Evolutionary conservation across 1,140 invertebrate species (phyloP).

Genomic region (Hormaphis cornu): DNA sequence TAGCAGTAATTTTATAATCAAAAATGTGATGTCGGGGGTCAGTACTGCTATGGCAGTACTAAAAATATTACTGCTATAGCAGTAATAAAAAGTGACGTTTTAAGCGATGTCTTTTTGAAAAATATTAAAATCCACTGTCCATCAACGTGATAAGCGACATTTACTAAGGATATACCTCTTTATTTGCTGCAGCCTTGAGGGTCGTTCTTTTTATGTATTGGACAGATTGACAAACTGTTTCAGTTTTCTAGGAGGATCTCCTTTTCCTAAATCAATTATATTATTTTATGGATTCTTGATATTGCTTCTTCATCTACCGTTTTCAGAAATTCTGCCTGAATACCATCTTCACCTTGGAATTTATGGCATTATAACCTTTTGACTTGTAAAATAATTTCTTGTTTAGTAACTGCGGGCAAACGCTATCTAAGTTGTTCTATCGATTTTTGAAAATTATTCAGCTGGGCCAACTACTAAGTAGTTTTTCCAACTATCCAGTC

Average conservation of each 20-base stretch:
- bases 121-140: neutral
- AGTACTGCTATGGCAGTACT: too few species aligned
- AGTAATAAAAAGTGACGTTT: too few species aligned
- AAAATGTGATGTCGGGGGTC: neutral
- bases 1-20: neutral
- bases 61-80: too few species aligned
- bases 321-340: constrained; percentile 26
- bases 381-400: neutral
- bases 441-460: neutral
- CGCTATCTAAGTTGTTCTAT: neutral
- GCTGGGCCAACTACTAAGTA: neutral
- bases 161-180: constrained; percentile 33
- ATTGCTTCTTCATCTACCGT: neutral
- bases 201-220: constrained; percentile 38
- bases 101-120: too few species aligned
- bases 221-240: constrained; percentile 34
- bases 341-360: constrained; percentile 14
- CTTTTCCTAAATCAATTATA: constrained; percentile 32
- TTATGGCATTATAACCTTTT: constrained; percentile 5
- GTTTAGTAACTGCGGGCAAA: neutral
- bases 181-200: constrained; percentile 36
- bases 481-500: neutral
- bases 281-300: neutral
- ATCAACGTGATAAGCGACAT: neutral
- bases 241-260: constrained; percentile 36